Conservation (phyloP, 2,888 invertebrate species). For the Orthonychiurus folsomi region DNA sequence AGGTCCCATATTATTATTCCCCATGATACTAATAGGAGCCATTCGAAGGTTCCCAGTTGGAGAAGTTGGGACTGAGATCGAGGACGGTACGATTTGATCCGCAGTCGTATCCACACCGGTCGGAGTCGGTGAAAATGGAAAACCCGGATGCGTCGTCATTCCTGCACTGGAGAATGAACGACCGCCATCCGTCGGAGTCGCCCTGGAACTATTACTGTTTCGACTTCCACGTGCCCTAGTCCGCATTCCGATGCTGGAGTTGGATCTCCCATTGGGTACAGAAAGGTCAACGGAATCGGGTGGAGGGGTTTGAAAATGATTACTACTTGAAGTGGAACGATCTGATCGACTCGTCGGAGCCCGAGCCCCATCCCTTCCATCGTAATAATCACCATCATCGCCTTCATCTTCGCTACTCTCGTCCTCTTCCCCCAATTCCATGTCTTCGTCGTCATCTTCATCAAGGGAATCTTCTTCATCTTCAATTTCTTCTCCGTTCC, state of each 20-base stretch:
- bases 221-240: neutral
- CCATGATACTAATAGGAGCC: too few relatives aligned
- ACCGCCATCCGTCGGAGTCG: neutral
- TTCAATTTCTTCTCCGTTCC: constrained; percentile 21
- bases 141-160: too few relatives aligned
- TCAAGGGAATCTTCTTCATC: constrained; percentile 23
- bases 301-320: constrained; percentile 29
- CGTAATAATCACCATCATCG: constrained; percentile 26
- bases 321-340: constrained; percentile 33
- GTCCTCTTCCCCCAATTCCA: constrained; percentile 34
- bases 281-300: constrained; percentile 10
- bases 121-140: too few relatives aligned
- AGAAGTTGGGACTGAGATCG: too few relatives aligned
- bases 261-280: neutral
- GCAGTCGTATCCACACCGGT: constrained; percentile 1
- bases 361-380: constrained; percentile 31
- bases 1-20: neutral
- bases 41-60: too few relatives aligned
- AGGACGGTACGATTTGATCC: neutral
- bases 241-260: neutral
- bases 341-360: constrained; percentile 35
- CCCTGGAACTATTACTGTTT: neutral
- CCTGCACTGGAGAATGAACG: too few relatives aligned
- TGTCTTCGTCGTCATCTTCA: constrained; percentile 33
- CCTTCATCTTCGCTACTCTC: constrained; percentile 24